phyloP scores from a whole-genome alignment of 2,888 invertebrate genomes.

The Mesoligia furuncula region DNA sequence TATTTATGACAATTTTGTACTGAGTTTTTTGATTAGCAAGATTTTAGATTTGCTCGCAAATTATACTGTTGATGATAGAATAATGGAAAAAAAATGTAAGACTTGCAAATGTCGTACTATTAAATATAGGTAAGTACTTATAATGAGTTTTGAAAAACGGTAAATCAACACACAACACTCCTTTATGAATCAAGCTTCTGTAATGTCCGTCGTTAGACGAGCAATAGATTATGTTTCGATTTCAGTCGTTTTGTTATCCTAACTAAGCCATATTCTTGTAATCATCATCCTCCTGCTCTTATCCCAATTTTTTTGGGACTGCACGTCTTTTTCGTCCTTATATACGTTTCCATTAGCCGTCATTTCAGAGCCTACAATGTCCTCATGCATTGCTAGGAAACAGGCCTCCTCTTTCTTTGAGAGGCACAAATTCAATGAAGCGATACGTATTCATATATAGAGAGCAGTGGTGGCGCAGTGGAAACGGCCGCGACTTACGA shows the following conservation, averaged over 20 bases:
- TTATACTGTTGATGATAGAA: conserved; percentile 3
- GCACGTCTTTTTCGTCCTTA: not conserved
- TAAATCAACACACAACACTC: not conserved
- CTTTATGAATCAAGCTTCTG: not conserved
- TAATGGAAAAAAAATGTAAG: not conserved
- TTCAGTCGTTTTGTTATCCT: not conserved
- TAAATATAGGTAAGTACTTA: too few species aligned
- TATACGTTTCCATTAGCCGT: not conserved
- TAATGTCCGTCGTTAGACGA: not conserved
- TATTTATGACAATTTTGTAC: conserved; percentile 14
- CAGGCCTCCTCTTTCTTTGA: too few species aligned
- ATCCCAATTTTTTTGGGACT: not conserved
- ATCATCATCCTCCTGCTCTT: too few species aligned
- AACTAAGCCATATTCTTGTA: not conserved
- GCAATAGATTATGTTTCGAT: not conserved
- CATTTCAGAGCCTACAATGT: not conserved
- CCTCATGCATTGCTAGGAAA: too few species aligned
- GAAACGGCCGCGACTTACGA: too few species aligned
- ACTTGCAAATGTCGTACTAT: too few species aligned
- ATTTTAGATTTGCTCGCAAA: conserved; percentile 24
- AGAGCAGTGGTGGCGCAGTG: too few species aligned
- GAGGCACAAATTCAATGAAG: not conserved
- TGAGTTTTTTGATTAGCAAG: conserved; percentile 12
- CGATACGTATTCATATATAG: not conserved
- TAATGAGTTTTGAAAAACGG: not conserved